Evolutionary conservation across 2,888 invertebrate species (phyloP), one percentile per base, ranked within the genome.

Genomic region (Emmelina monodactyla): DNA sequence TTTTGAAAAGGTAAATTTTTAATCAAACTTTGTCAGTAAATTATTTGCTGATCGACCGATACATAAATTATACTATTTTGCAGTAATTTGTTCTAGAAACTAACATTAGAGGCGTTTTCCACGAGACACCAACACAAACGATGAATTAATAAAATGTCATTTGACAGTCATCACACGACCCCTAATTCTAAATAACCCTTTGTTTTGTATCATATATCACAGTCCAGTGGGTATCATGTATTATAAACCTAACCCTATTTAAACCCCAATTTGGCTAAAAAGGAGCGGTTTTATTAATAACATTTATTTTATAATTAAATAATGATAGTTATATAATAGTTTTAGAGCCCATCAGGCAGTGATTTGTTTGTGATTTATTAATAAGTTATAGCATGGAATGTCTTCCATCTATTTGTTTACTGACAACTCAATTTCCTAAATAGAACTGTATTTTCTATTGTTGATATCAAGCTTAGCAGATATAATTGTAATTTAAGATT

Each of bases 221-320:
- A 32, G 32, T 19, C 32, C 32, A 13, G 13, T 11, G 22, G 19
- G 16, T 14, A 30, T 13, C 16, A n/a, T 32, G 16, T 19, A 13
- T 13, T 16, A 32, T 14, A 32, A 32, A 16, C 25, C 32, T 32
- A 32, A 30, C 30, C 22, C 25, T 25, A 25, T n/a, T n/a, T 25
- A 25, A 25, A 51, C 50, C 41, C 55, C 62, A 66, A 65, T 64
- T 65, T 65, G 63, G 62, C 65, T 66, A 40, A 44, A 58, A 64
- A 65, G 63, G 63, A 53, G 14, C 13, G 19, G 16, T 41, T 41
- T 47, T 42, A 44, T 41, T 36, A 36, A 29, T 41, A 37, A 37
- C 30, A 37, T 38, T 38, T 39, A 38, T 32, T 37, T 33, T 41
- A 28, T 11, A 37, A 22, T 38, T 37, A 28, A 25, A 37, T 40